Base-by-base conservation (phyloP, 2,797 vertebrate species). In the Sciaenops ocellatus region DNA sequence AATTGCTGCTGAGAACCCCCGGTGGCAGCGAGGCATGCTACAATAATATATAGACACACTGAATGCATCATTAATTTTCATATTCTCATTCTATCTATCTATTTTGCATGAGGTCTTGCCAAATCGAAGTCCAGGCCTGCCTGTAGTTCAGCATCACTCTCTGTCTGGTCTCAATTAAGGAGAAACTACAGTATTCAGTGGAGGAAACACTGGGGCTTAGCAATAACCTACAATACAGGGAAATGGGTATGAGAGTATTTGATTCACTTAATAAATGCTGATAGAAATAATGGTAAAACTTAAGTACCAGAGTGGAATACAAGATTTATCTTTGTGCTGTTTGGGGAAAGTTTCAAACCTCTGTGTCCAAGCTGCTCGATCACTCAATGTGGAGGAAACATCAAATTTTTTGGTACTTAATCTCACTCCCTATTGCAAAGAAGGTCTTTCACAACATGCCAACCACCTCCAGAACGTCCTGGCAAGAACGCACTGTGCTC, bases 361-460 rank as follows among this genome's bases (percentile, higher is more conserved):
- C 30, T 47, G 17, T 62, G 51, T 78, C 7, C 18, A 41, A 81
- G 56, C 62, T 73, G 22, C 44, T 77, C 4, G 1, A 72, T 62
- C 41, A 47, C 24, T 82, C 3, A 54, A 3, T 44, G 44, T 20
- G 34, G 34, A 57, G 62, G 26, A 87, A 83, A 77, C 65, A 57
- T 76, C 55, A 46, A 11, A 46, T 81, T 77, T 73, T 66, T 24
- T 68, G 15, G 41, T 57, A 73, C 34, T 79, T 69, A 78, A 83
- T 68, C 64, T 38, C 22, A 54, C 15, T 67, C 54, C 24, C 59
- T 76, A 20, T 74, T 65, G 62, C 68, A 44, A 76, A 80, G 34
- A 81, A 56, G 6, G 16, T 76, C 63, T 91, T 91, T 89, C 89
- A 85, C 83, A 91, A 90, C 80, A 76, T 34, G 71, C 48, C 78